Evolutionary conservation across 2,888 invertebrate species (phyloP).

Genomic region (Plemyria rubiginata): DNA sequence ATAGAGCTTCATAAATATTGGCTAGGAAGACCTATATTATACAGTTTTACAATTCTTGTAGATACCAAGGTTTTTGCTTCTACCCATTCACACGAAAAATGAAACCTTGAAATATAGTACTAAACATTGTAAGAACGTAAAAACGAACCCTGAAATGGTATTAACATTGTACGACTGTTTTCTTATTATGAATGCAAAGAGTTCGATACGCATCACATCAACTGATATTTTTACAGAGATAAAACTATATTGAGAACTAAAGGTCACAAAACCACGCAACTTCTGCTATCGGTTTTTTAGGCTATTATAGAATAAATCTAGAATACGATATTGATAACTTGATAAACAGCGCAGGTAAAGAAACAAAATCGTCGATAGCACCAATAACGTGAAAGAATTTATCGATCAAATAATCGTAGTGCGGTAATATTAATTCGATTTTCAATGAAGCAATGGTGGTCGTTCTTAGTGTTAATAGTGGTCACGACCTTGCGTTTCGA

Average conservation of each 20-base stretch:
- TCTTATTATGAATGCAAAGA: background rate
- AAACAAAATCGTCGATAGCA: slow-evolving; percentile 33
- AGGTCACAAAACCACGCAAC: too few species aligned
- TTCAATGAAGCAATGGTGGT: slow-evolving; percentile 34
- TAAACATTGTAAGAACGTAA: slow-evolving; percentile 17
- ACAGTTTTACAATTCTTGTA: slow-evolving; percentile 42
- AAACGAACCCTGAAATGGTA: background rate
- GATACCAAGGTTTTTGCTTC: slow-evolving; percentile 33
- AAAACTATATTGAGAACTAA: background rate
- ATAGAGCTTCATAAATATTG: background rate
- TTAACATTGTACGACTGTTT: background rate
- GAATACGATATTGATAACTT: background rate
- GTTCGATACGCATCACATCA: too few species aligned
- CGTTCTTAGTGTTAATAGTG: too few species aligned
- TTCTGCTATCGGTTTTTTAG: too few species aligned
- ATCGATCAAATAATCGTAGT: slow-evolving; percentile 40
- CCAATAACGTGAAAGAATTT: slow-evolving; percentile 26
- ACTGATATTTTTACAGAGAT: background rate
- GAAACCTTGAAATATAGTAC: slow-evolving; percentile 20
- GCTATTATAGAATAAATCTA: too few species aligned
- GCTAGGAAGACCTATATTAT: background rate
- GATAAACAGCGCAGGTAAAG: slow-evolving; percentile 28
- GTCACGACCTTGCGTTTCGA: background rate
- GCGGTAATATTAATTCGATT: slow-evolving; percentile 40
- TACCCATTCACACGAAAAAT: slow-evolving; percentile 21